A percentile compares a stretch with the other conserved stretches of the same genome.
Conservation (phyloP, 1,140 invertebrate genomes). For the Bombyx mori region ASM3026992v2 NC_085117.1:9907501-9908000, state of each 20-base stretch:
- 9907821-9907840: constrained; percentile 91
- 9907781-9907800: constrained; percentile 89
- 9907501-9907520: too few relatives aligned
- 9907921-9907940: background rate
- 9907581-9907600: constrained; percentile 12
- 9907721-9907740: constrained; percentile 90
- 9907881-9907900: constrained; percentile 91
- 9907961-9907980: too few relatives aligned
- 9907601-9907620: constrained; percentile 27
- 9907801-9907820: constrained; percentile 88
- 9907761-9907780: constrained; percentile 86
- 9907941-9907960: too few relatives aligned
- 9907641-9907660: background rate
- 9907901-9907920: constrained; percentile 86
- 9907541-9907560: too few relatives aligned
- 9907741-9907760: constrained; percentile 86
- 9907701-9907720: constrained; percentile 87
- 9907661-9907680: constrained; percentile 6
- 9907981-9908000: too few relatives aligned
- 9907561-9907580: constrained; percentile 14
- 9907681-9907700: constrained; percentile 24
- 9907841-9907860: constrained; percentile 84
- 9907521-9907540: too few relatives aligned
- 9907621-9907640: constrained; percentile 18
- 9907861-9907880: constrained; percentile 92